phyloP scores from a whole-genome alignment of 1,140 invertebrate genomes.

The Leptopilina clavipes region DNA sequence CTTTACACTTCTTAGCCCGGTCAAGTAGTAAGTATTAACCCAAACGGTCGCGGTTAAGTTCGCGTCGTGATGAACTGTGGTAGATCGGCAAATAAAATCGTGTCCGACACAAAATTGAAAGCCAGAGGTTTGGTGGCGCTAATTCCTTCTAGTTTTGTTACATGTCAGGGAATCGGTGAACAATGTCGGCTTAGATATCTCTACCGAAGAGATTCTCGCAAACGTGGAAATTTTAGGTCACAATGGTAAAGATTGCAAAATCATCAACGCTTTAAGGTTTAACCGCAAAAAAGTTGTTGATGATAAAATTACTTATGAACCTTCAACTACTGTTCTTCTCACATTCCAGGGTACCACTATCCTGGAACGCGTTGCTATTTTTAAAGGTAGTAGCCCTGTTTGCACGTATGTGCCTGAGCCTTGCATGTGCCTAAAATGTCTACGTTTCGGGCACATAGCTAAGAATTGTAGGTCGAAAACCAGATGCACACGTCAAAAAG shows the following conservation, averaged over 20 bases:
- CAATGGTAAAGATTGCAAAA: not conserved
- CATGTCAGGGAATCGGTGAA: not conserved
- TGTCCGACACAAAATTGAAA: not conserved
- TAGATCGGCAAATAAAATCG: no score
- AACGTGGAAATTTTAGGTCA: not conserved
- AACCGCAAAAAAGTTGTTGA: not conserved
- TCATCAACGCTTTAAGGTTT: no score
- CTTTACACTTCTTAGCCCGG: no score
- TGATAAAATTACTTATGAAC: not conserved
- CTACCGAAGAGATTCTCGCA: not conserved
- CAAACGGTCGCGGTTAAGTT: no score
- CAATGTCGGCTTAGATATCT: not conserved
- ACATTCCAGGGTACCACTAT: not conserved
- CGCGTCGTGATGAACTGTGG: no score
- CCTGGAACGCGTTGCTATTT: not conserved
- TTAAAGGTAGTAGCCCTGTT: not conserved
- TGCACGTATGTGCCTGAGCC: not conserved
- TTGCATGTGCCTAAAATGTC: not conserved
- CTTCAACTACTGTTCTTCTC: not conserved
- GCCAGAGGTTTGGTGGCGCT: not conserved
- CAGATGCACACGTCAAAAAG: not conserved
- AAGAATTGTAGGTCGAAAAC: not conserved
- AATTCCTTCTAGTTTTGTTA: not conserved
- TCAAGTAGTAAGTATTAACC: no score
- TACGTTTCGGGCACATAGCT: not conserved